Base-by-base conservation (phyloP, 2,113 vertebrate genomes). In the Apteryx mantelli region DNA sequence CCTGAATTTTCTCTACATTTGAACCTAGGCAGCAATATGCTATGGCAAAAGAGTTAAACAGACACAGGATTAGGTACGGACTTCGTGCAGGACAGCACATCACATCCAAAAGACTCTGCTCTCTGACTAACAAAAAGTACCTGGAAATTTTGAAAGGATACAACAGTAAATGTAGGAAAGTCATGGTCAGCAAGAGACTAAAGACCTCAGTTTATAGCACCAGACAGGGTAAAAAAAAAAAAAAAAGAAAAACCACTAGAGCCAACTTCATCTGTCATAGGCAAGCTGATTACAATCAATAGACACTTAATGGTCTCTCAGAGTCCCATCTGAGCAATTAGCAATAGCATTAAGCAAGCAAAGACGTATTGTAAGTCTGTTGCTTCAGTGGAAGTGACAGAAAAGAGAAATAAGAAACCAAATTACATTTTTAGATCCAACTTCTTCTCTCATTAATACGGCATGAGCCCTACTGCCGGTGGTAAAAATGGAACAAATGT, bases 301-400 rank as follows among this genome's bases (percentile, higher is more conserved):
- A 96, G 97, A 97, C 95, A 94, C 76, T 96, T 95, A 96, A 97
- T 90, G 94, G 96, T 83, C 77, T 95, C 96, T 88, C 79, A n/a
- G 79, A 88, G 91, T 96, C 96, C 95, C 94, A 96, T 91, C 71
- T 96, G 95, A 88, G 87, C 87, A 97, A 97, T 97, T 81, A 97
- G 95, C 91, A 90, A 94, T 32, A 84, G 89, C 91, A 93, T 95
- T 94, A 97, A 95, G 94, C 96, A 91, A 92, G 91, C 4, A 3
- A 95, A 96, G 94, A 90, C 1, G 0, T 56, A 81, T 82, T 94
- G 76, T 90, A 90, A 93, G 88, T 42, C 91, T 95, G 82, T 88
- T 94, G 64, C 94, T 88, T 95, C 82, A 95, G 82, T 95, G 60
- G 82, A 90, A 97, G 93, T 93, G 94, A 95, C 91, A 97, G 89